These are phyloP conservation scores for Smittia aterrima DNA, from an alignment of 2,888 invertebrate species.

Conservation along the genomic window DNA sequence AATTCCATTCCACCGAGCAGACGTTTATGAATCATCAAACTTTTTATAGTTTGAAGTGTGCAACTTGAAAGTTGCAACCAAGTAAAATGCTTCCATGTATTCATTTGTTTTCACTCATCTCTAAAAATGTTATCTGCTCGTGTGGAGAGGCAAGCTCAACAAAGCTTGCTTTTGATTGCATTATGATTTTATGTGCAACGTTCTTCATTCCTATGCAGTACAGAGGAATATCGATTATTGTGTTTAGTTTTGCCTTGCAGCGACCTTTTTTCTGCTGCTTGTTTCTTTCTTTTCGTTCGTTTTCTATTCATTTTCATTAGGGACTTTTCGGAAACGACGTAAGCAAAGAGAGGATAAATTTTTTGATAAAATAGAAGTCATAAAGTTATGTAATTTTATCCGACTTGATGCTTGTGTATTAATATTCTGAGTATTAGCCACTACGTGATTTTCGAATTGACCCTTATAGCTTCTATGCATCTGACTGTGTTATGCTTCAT, in stretches of 20 bases:
- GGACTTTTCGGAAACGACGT: too few species aligned
- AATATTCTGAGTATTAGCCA: too few species aligned
- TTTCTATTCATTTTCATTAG: neutral
- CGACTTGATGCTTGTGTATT: neutral
- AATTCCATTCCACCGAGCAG: too few species aligned
- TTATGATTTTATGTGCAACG: slow-evolving; percentile 30
- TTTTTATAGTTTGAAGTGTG: too few species aligned
- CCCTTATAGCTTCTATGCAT: neutral
- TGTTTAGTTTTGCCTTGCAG: slow-evolving; percentile 25
- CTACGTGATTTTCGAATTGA: too few species aligned
- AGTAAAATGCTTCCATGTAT: too few species aligned
- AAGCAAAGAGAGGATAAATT: too few species aligned
- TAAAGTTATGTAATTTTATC: too few species aligned
- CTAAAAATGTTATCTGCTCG: neutral
- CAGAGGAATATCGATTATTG: slow-evolving; percentile 35
- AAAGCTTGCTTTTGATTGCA: neutral
- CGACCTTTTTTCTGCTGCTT: neutral
- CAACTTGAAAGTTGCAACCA: too few species aligned
- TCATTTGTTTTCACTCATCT: neutral
- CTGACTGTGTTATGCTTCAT: slow-evolving; percentile 16
- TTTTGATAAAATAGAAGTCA: too few species aligned
- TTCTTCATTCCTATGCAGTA: neutral
- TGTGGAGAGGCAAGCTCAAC: neutral
- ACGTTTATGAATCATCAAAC: too few species aligned
- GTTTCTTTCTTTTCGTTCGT: neutral